Evolutionary conservation across 92 coral and sea anemone genomes (phyloP), one percentile per base, ranked within the genome.

Genomic region (Heteractis magnifica): DNA sequence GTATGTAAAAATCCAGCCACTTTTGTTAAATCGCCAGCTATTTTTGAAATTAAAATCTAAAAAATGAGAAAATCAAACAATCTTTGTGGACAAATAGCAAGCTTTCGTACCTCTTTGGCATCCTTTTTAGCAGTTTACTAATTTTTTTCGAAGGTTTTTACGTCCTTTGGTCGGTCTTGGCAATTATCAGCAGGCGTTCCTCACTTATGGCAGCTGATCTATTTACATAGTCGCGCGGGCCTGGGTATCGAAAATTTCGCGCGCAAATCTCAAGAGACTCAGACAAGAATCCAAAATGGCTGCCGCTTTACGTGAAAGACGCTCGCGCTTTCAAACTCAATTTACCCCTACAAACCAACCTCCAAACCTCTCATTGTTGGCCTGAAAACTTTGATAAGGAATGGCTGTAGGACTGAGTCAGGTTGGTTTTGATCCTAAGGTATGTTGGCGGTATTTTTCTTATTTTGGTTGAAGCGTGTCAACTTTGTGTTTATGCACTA

Each of bases 351-450:
- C 21, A 70, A 34, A 49, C 12, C n/a, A 5, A 7, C 18, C 56
- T 64, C 62, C 4, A 65, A 68, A 48, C 75, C 49, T 12, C 18
- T 59, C 58, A 26, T 8, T 68, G 4, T 16, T 49, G 56, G 50
- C 18, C 48, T 81, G 49, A 71, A 26, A 21, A 7, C 48, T 51
- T 70, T 15, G 8, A 8, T 49, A 51, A 81, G 76, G 70, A 6
- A 90, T 91, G 98, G 91, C 93, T 84, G 92, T 90, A 79, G 98
- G 99, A 18, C 88, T 97, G 76, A 97, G 99, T 77, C 99, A 97
- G 86, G 99, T 97, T 78, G 95, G 94, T 84, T 94, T 97, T 83
- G 98, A 97, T 75, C 97, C 97, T 64, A 95, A 94, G 98, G 99
- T 97, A 72, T 49, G 92, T 11, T 18, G 6, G 19, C 6, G 4